Base-by-base conservation (phyloP, 2,113 vertebrate species). In the Taurulus bubalis region DNA sequence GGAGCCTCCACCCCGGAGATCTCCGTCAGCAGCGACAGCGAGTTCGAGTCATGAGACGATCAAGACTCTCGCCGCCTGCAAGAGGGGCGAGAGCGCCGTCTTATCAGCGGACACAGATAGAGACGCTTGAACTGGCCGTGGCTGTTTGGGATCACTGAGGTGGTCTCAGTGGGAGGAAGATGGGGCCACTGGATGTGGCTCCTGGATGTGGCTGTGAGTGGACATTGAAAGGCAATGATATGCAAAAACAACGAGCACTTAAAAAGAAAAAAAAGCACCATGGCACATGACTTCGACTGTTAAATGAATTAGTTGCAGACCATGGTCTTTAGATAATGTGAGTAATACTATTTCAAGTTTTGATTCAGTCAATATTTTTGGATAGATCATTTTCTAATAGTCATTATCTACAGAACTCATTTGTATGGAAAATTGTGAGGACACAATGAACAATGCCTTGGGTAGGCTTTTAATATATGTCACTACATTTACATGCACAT, bases 1-100 rank as follows among this genome's bases (percentile, higher is more conserved):
- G 87, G 93, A 1, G 89, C 93, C 12, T 94, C 92, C 73, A 95
- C 94, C 2, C 94, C 94, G 0, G 94, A 96, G 28, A 95, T 95
- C 85, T 95, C 95, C 0, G 90, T 95, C 85, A 95, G 94, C 91
- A 95, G 95, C 8, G 95, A 95, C 92, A 95, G 95, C 77, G 95
- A 96, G 86, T 96, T 95, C 0, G 95, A 95, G 83, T 79, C 94
- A 2, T 96, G 93, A 96, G 82, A 68, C 2, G 51, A 51, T 22
- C 32, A 22, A 18, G 38, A 49, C 42, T 2, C 22, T 75, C 1
- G 1, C 2, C n/a, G 8, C n/a, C 22, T 16, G 68, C 47, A 1
- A 18, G 8, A 3, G 36, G 47, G 47, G 22, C 3, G 49, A 69
- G 36, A 56, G 26, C 8, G 10, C 8, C 12, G 4, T 11, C 32